phyloP scores from a whole-genome alignment of 2,113 vertebrate species.

The Trochalopteron elliotii region DNA sequence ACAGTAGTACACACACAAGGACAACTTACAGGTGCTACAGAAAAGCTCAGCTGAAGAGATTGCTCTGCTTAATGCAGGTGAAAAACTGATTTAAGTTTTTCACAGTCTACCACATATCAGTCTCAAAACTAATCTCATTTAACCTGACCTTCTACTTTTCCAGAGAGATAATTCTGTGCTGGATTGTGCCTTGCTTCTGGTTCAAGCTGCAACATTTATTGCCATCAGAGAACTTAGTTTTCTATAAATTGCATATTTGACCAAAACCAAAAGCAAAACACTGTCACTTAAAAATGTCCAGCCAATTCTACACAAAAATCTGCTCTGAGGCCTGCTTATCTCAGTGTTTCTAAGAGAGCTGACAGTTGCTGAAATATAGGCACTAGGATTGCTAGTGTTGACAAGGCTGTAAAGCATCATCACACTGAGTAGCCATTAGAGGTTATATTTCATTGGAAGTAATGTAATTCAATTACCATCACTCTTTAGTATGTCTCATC shows the following conservation, averaged over 20 bases:
- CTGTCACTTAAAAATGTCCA: constrained; percentile 29
- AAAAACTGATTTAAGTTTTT: neutral
- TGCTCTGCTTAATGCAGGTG: neutral
- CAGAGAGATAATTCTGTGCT: neutral
- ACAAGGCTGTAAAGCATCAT: constrained; percentile 69
- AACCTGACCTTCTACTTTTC: neutral
- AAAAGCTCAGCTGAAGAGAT: neutral
- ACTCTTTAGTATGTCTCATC: constrained; percentile 42
- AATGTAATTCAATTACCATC: constrained; percentile 68
- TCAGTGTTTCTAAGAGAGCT: constrained; percentile 40
- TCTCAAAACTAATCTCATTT: neutral
- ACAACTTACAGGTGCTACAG: neutral
- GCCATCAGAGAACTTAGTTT: neutral
- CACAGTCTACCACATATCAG: neutral
- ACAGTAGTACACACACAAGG: neutral
- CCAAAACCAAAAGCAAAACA: constrained; percentile 16
- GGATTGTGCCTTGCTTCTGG: neutral
- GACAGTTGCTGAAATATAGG: constrained; percentile 70
- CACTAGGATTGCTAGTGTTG: constrained; percentile 61
- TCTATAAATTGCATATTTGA: neutral
- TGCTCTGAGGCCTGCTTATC: constrained; percentile 33
- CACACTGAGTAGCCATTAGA: constrained; percentile 65
- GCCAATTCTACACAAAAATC: neutral
- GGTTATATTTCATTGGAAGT: constrained; percentile 65
- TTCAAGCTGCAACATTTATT: neutral